These are phyloP conservation scores for Felis chaus DNA, from an alignment of 2,113 vertebrate species.

Conservation along the genomic window DNA sequence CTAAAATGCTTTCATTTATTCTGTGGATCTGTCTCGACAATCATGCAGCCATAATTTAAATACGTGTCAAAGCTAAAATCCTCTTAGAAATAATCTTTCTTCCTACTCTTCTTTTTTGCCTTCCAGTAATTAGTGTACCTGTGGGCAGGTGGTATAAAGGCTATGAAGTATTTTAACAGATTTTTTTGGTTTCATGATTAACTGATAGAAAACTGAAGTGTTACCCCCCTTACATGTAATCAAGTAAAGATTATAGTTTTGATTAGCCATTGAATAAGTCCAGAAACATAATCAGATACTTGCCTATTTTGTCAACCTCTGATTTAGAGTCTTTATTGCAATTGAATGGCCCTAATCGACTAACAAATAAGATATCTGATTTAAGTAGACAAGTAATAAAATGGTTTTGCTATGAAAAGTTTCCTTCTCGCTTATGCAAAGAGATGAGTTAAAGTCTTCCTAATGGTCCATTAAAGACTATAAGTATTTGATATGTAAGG, in stretches of 20 bases:
- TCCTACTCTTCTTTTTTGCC: conserved; percentile 42
- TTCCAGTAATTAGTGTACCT: conserved; percentile 83
- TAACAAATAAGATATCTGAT: conserved; percentile 79
- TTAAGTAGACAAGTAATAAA: conserved; percentile 71
- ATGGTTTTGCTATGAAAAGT: conserved; percentile 68
- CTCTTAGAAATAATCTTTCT: conserved; percentile 51
- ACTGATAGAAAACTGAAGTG: conserved; percentile 83
- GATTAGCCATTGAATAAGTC: conserved; percentile 88
- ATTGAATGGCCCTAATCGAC: conserved; percentile 80
- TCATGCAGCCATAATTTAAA: conserved; percentile 49
- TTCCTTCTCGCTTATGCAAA: conserved; percentile 50
- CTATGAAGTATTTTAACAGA: conserved; percentile 68
- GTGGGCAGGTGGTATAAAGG: conserved; percentile 74
- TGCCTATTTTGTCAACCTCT: conserved; percentile 84
- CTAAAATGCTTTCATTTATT: conserved; percentile 52
- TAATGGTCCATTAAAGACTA: conserved; percentile 18
- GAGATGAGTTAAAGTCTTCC: neutral
- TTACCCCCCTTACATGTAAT: conserved; percentile 81
- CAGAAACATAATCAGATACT: conserved; percentile 85
- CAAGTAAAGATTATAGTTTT: conserved; percentile 87
- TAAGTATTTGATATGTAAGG: conserved; percentile 4
- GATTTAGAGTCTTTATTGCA: conserved; percentile 78
- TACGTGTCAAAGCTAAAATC: conserved; percentile 50
- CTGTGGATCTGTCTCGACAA: neutral
- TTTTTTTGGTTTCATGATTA: conserved; percentile 85